Evolutionary conservation across 2,797 vertebrate species (phyloP).

Genomic region (Decapterus maruadsi): DNA sequence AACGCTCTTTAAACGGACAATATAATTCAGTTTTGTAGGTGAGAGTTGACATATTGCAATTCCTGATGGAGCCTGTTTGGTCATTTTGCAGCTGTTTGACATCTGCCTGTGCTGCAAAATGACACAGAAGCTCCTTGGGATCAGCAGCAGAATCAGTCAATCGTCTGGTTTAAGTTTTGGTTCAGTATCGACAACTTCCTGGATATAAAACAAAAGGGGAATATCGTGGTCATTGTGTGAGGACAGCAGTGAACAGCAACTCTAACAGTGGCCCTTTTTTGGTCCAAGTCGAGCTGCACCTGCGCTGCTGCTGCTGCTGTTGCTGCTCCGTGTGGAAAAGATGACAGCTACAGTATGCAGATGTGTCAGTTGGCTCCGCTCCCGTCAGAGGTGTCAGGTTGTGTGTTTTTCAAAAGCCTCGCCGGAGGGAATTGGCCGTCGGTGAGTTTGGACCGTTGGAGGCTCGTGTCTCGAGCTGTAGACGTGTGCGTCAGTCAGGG

Average conservation of each 20-base stretch:
- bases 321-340: constrained; percentile 21
- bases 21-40: not conserved
- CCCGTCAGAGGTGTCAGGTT: constrained; percentile 42
- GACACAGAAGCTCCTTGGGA: too few relatives aligned
- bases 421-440: constrained; percentile 39
- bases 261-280: not conserved
- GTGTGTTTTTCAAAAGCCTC: constrained; percentile 42
- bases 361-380: constrained; percentile 37
- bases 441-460: constrained; percentile 12
- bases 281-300: constrained; percentile 8
- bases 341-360: constrained; percentile 42
- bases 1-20: not conserved
- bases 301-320: constrained; percentile 19
- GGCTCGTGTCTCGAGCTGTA: constrained; percentile 7
- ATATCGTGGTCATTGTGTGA: not conserved
- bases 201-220: not conserved
- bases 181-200: not conserved
- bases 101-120: too few relatives aligned
- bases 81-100: too few relatives aligned
- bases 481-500: constrained; percentile 40
- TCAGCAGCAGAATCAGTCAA: too few relatives aligned
- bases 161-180: not conserved
- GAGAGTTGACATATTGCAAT: not conserved
- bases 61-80: not conserved
- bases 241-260: not conserved